These are phyloP conservation scores for Origma solitaria DNA, from an alignment of 2,113 vertebrate species.

Conservation along the genomic window DNA sequence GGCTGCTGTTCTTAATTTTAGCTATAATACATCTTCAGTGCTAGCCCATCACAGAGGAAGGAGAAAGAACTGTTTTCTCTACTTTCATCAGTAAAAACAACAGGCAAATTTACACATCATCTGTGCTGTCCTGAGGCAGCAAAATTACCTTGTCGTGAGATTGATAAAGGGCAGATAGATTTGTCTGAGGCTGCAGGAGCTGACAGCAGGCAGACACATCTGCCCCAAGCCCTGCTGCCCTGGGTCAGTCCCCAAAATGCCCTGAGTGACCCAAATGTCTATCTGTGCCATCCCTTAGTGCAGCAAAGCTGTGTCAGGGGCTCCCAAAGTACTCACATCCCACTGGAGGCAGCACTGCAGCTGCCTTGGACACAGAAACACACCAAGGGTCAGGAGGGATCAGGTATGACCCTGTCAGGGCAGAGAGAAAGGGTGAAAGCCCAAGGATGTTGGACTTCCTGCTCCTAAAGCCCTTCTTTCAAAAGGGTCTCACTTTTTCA, in stretches of 20 bases:
- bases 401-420: neutral
- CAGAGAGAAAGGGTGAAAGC: neutral
- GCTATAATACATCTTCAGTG: neutral
- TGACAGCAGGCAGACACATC: neutral
- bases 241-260: rapidly evolving
- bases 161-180: neutral
- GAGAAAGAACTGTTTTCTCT: neutral
- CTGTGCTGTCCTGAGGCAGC: neutral
- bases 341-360: neutral
- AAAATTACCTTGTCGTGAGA: neutral
- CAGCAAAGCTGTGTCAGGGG: neutral
- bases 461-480: neutral
- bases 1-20: neutral
- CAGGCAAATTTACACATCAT: neutral
- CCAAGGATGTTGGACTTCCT: neutral
- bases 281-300: rapidly evolving
- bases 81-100: neutral
- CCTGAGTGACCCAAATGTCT: neutral
- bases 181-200: neutral
- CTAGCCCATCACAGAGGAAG: neutral
- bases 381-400: neutral
- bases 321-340: neutral
- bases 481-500: neutral
- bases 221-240: neutral
- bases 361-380: neutral